Base-by-base conservation (phyloP, 2,888 invertebrate genomes). In the Pollenia angustigena region DNA sequence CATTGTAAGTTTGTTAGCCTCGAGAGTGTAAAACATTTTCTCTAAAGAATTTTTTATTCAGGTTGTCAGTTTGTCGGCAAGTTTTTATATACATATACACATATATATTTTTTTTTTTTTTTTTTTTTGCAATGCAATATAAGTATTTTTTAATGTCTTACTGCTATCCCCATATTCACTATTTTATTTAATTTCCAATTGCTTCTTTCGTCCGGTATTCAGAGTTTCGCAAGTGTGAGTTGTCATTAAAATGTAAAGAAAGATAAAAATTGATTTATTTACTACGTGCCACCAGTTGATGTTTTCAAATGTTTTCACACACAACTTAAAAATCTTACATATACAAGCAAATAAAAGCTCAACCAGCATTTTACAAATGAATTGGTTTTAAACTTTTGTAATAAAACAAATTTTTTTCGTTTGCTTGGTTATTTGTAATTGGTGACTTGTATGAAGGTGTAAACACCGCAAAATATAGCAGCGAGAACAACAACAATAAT, bases 211-310 rank as follows among this genome's bases (percentile, higher is more conserved):
- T 23, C 23, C 23, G 23, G 40, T 78, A 42, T 52, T 42, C 23
- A 66, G 23, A 72, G 42, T 68, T 78, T 85, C 82, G 62, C 56
- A 82, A 79, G 66, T 85, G 85, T 85, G 79, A 74, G 68, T 62
- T 82, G 85, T 85, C 85, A 85, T 85, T 85, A 69, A 85, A 85
- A 69, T 79, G 78, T 68, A 52, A 69, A 82, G 46, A 85, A 82
- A 79, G 74, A 79, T 69, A 85, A 82, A 85, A 85, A 75, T 85
- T 85, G 82, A 85, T 85, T 85, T 82, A 85, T 85, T 79, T 82
- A 79, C 79, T 85, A 64, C 82, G 75, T 79, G 78, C 69, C 69
- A 56, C 60, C 74, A 82, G 85, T 82, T 74, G 76, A 58, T 82
- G 79, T 68, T 78, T 44, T 76, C 50, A 72, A 74, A 72, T 74